Percentiles rank a stretch among this genome's conserved stretches.
phyloP scores from a whole-genome alignment of 2,797 vertebrate species.

The Benthosema pterotum region DNA sequence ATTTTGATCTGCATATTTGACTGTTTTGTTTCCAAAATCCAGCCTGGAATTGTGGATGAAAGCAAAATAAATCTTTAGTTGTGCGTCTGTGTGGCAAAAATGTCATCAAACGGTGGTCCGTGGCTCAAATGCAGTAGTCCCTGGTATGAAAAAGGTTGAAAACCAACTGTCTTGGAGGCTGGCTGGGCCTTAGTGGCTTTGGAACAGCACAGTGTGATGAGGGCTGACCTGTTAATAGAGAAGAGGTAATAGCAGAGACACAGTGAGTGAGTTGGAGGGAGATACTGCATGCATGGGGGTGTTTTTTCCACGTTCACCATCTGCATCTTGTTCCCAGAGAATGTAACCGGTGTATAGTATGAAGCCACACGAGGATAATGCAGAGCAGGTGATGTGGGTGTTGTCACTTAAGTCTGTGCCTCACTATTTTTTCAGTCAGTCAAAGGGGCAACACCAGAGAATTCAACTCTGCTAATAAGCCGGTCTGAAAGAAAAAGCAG shows the following conservation, averaged over 20 bases:
- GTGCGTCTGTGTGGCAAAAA: too few relatives aligned
- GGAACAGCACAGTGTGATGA: constrained; percentile 40
- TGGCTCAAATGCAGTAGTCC: too few relatives aligned
- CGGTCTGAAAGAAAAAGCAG: not conserved
- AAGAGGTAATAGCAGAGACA: constrained; percentile 15
- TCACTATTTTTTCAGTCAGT: not conserved
- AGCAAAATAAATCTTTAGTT: too few relatives aligned
- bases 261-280: constrained; percentile 10
- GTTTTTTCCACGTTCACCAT: constrained; percentile 33
- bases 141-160: too few relatives aligned
- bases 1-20: too few relatives aligned
- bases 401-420: not conserved
- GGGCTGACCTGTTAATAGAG: constrained; percentile 24
- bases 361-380: constrained; percentile 15
- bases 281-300: constrained; percentile 1
- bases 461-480: constrained; percentile 1
- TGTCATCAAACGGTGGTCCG: too few relatives aligned
- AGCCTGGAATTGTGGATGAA: too few relatives aligned
- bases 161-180: too few relatives aligned
- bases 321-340: constrained; percentile 18
- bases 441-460: constrained; percentile 5
- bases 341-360: constrained; percentile 23
- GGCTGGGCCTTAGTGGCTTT: constrained; percentile 50
- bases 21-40: too few relatives aligned
- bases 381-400: constrained; percentile 5